Conservation (phyloP, 2,113 vertebrate species). For the Oreochromis spilurus region DNA sequence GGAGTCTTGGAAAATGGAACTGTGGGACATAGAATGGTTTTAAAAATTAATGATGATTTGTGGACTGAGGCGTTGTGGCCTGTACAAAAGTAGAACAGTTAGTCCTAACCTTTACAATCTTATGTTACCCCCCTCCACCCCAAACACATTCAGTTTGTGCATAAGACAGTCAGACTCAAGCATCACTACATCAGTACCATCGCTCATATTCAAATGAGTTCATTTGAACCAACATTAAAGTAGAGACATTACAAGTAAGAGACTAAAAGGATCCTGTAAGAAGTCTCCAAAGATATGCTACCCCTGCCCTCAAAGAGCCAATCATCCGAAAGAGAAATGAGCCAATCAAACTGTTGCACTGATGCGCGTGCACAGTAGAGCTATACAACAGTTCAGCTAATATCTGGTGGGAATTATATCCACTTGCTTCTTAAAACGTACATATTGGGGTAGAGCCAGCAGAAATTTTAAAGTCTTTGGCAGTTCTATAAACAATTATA, state of each 20-base stretch:
- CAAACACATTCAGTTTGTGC: background rate
- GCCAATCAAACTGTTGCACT: background rate
- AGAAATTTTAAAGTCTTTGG: background rate
- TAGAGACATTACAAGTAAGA: background rate
- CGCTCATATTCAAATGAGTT: background rate
- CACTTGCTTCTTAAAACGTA: background rate
- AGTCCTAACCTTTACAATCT: background rate
- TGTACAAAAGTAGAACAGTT: background rate
- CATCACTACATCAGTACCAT: background rate
- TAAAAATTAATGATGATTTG: slow-evolving; percentile 15
- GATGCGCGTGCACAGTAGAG: background rate
- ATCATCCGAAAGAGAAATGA: background rate
- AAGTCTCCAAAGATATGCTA: background rate
- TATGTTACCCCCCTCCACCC: background rate
- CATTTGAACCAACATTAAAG: background rate
- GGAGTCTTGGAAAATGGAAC: slow-evolving; percentile 17
- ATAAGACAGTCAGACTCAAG: background rate
- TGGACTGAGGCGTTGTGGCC: background rate
- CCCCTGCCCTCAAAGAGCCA: background rate
- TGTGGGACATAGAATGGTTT: slow-evolving; percentile 12
- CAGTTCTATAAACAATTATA: background rate
- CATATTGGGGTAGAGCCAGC: background rate
- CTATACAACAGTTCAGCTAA: background rate
- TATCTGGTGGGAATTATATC: background rate
- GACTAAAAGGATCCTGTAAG: background rate